Base-by-base conservation (phyloP, 2,888 invertebrate genomes). In the Liodrosophila aerea region DNA sequence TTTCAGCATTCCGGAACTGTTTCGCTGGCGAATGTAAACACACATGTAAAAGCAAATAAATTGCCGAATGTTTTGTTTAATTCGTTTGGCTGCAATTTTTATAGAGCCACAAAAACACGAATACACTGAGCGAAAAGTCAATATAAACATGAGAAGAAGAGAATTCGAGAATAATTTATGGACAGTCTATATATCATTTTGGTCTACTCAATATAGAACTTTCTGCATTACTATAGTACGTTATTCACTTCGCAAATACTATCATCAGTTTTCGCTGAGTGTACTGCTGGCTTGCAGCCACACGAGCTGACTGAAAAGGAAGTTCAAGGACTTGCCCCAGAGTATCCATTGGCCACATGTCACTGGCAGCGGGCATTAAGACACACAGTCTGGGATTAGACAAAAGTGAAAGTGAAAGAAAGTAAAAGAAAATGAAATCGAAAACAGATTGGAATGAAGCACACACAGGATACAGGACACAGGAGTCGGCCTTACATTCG, bases 301-400 rank as follows among this genome's bases (percentile, higher is more conserved):
- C 64, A 68, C 66, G 63, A 47, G 27, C 45, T 12, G 15, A 4
- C 15, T n/a, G n/a, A n/a, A n/a, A 16, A 33, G 29, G 22, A 59
- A 63, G 70, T 71, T 71, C 70, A 71, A 67, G 70, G 72, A 72
- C 67, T 52, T 29, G 34, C 4, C 44, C 5, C 36, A 34, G 36
- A 51, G 41, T 22, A 13, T 2, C 22, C 22, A 13, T 1, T 33
- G 33, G 34, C 45, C 36, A 51, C 33, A 52, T 76, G 77, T 70
- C 77, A 70, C 65, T 71, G 58, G 44, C 64, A 58, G 51, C 56
- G 43, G 66, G 76, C 74, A 78, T 82, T 74, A 76, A 69, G 62
- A 58, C 57, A 58, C 57, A 31, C 51, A 51, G 40, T 65, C 56
- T 60, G 46, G 58, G 61, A 73, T 76, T 73, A 68, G 70, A 59